A percentile compares a stretch with the other conserved stretches of the same genome.
Conservation (phyloP, 2,797 vertebrate species). For the Danio albolineatus region DNA sequence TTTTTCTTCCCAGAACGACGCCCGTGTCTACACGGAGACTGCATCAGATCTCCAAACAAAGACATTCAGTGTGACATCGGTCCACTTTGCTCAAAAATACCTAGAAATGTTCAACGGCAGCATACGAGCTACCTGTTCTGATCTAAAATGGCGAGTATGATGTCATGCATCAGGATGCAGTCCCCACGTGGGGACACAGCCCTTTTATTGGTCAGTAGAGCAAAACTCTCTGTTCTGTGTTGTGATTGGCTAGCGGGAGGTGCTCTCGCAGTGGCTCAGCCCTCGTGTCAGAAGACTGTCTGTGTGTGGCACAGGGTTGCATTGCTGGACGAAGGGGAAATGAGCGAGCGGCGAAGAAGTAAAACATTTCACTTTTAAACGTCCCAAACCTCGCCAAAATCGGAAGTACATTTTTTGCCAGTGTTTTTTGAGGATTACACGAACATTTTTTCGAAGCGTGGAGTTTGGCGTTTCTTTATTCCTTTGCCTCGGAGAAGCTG, state of each 20-base stretch:
- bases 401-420: slow-evolving; percentile 54
- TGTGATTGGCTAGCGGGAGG: slow-evolving; percentile 78
- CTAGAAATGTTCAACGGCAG: slow-evolving; percentile 48
- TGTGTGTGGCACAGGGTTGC: slow-evolving; percentile 85
- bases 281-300: slow-evolving; percentile 86
- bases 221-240: slow-evolving; percentile 67
- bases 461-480: slow-evolving; percentile 65
- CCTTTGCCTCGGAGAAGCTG: slow-evolving; percentile 62
- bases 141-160: slow-evolving; percentile 89
- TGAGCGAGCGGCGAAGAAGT: slow-evolving; percentile 72
- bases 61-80: slow-evolving; percentile 11
- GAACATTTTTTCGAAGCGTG: slow-evolving; percentile 62
- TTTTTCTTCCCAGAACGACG: neutral
- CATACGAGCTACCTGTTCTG: slow-evolving; percentile 76
- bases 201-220: slow-evolving; percentile 69
- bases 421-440: slow-evolving; percentile 68
- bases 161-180: slow-evolving; percentile 63
- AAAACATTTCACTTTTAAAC: slow-evolving; percentile 70
- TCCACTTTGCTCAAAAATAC: slow-evolving; percentile 62
- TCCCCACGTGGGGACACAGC: slow-evolving; percentile 85
- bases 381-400: slow-evolving; percentile 53
- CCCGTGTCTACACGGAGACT: slow-evolving; percentile 1
- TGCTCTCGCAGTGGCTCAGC: slow-evolving; percentile 84
- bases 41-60: slow-evolving; percentile 9
- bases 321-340: slow-evolving; percentile 50